Percentiles rank a stretch among this genome's conserved stretches.
Conservation (phyloP, 2,113 vertebrate species). For the Zosterops pallidus region DNA sequence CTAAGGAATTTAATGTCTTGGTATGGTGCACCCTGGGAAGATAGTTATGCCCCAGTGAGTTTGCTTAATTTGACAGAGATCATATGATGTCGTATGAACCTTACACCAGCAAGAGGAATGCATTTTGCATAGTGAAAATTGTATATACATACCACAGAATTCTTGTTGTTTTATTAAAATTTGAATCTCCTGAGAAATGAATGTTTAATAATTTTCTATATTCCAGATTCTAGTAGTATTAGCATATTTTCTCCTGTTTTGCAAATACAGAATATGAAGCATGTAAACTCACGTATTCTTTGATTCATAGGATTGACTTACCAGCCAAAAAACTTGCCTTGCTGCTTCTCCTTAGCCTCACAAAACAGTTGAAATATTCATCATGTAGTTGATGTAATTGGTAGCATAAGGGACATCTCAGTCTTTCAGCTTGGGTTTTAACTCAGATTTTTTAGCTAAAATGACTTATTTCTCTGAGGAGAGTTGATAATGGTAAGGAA, state of each 20-base stretch:
- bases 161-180: not conserved
- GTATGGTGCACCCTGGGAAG: not conserved
- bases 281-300: not conserved
- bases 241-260: not conserved
- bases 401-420: not conserved
- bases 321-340: not conserved
- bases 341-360: not conserved
- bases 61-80: not conserved
- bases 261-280: not conserved
- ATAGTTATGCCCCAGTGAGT: not conserved
- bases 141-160: not conserved
- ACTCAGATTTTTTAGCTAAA: not conserved
- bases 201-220: not conserved
- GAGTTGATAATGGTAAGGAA: not conserved
- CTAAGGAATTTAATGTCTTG: not conserved
- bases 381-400: not conserved
- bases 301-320: not conserved
- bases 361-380: not conserved
- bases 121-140: not conserved
- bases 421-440: not conserved
- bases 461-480: not conserved
- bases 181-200: not conserved
- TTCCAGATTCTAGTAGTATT: not conserved
- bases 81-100: not conserved
- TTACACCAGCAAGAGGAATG: not conserved